These are phyloP conservation scores for Ectropis grisescens DNA, from an alignment of 1,140 invertebrate species.

Conservation along the genomic window DNA sequence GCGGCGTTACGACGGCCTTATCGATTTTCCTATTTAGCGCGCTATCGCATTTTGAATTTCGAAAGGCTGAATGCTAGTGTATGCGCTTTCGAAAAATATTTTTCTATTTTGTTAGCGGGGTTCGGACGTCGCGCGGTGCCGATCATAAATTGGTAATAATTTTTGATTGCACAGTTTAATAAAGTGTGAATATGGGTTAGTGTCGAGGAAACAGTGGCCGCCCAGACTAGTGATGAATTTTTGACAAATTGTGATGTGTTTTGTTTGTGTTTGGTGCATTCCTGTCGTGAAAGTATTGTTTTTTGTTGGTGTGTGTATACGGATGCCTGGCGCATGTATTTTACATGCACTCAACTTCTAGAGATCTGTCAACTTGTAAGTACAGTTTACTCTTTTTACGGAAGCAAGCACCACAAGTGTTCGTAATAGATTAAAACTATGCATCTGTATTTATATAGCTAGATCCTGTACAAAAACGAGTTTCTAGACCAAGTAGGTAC, in stretches of 20 bases:
- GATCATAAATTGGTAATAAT: conserved; percentile 60
- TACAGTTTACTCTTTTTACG: no score
- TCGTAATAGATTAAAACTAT: no score
- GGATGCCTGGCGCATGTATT: conserved; percentile 31
- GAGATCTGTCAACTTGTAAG: no score
- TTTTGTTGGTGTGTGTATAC: conserved; percentile 50
- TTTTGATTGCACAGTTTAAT: conserved; percentile 64
- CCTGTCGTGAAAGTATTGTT: conserved; percentile 54
- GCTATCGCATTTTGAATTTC: conserved; percentile 56
- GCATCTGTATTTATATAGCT: no score
- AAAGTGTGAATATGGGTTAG: conserved; percentile 60
- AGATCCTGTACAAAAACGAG: no score
- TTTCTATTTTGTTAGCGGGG: conserved; percentile 49
- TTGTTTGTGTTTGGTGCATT: conserved; percentile 54
- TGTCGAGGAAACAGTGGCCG: conserved; percentile 5
- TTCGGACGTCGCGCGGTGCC: conserved; percentile 53
- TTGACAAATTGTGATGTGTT: conserved; percentile 1
- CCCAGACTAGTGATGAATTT: no score
- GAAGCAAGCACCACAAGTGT: no score
- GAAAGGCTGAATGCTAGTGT: conserved; percentile 50
- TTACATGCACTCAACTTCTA: no score
- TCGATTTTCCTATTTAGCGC: conserved; percentile 66
- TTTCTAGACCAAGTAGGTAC: no score
- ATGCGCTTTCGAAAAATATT: conserved; percentile 64
- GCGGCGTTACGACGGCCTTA: conserved; percentile 44